A percentile compares a stretch with the other conserved stretches of the same genome.
Evolutionary conservation across 2,888 invertebrate genomes (phyloP).

Genomic region (Aphodius sticticus): DNA sequence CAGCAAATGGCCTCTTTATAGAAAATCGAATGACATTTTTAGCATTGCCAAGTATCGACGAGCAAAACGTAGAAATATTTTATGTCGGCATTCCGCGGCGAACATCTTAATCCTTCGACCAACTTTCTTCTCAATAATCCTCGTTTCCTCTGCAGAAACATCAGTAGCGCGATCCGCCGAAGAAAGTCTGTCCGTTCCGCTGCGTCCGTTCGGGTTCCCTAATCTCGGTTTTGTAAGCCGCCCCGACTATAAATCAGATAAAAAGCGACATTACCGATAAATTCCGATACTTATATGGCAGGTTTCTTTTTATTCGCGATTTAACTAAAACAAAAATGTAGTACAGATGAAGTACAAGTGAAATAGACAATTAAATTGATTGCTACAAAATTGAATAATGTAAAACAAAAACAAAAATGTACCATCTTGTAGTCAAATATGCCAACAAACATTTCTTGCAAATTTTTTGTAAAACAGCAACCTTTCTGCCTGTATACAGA

Average conservation of each 20-base stretch:
- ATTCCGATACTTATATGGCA: too few species aligned
- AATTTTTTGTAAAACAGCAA: too few species aligned
- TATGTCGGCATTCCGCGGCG: background rate
- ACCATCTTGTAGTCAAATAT: too few species aligned
- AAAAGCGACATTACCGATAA: background rate
- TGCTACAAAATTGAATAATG: too few species aligned
- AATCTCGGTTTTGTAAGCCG: background rate
- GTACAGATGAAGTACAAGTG: too few species aligned
- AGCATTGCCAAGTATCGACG: background rate
- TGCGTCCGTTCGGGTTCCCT: background rate
- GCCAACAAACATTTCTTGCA: too few species aligned
- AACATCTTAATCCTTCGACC: background rate
- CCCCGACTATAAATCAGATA: background rate
- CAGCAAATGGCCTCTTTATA: background rate
- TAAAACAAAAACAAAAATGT: too few species aligned
- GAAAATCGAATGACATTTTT: background rate
- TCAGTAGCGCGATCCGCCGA: background rate
- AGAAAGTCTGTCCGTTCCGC: background rate
- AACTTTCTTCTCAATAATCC: background rate
- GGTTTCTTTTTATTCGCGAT: too few species aligned
- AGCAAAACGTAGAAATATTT: background rate
- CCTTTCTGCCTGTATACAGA: too few species aligned
- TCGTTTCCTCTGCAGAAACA: background rate
- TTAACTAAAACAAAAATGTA: too few species aligned
- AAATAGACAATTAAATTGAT: too few species aligned